Evolutionary conservation across 2,113 vertebrate genomes (phyloP).

Genomic region (Cebus imitator): DNA sequence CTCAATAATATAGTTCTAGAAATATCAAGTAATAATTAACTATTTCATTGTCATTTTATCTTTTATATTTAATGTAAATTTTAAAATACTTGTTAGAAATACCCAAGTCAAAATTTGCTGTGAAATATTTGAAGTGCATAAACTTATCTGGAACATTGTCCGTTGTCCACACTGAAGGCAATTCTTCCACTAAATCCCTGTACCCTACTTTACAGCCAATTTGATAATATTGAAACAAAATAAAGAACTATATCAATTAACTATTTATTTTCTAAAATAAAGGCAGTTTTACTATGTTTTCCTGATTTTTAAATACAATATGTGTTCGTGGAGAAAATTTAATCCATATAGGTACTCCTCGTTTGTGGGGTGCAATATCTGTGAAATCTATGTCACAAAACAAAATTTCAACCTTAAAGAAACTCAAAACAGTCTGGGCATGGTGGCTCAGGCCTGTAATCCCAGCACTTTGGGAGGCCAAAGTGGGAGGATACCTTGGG

Average conservation of each 20-base stretch:
- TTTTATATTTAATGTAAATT: not conserved
- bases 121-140: not conserved
- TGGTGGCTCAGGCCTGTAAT: too few species aligned
- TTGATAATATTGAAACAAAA: not conserved
- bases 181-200: not conserved
- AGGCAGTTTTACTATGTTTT: not conserved
- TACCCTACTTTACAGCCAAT: not conserved
- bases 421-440: not conserved
- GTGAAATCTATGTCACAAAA: not conserved
- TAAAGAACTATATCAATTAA: not conserved
- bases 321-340: not conserved
- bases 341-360: not conserved
- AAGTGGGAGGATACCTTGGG: too few species aligned
- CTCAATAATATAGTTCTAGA: not conserved
- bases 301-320: not conserved
- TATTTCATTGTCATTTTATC: not conserved
- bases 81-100: conserved; percentile 2
- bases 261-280: not conserved
- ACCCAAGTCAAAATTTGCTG: not conserved
- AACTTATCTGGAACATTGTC: not conserved
- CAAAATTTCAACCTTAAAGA: not conserved
- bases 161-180: not conserved
- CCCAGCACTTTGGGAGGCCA: too few species aligned
- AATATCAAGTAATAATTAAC: not conserved
- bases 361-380: not conserved